Percentiles rank a stretch among this genome's conserved stretches.
Evolutionary conservation across 2,113 vertebrate species (phyloP).

Genomic region (Bolborhynchus lineola): DNA sequence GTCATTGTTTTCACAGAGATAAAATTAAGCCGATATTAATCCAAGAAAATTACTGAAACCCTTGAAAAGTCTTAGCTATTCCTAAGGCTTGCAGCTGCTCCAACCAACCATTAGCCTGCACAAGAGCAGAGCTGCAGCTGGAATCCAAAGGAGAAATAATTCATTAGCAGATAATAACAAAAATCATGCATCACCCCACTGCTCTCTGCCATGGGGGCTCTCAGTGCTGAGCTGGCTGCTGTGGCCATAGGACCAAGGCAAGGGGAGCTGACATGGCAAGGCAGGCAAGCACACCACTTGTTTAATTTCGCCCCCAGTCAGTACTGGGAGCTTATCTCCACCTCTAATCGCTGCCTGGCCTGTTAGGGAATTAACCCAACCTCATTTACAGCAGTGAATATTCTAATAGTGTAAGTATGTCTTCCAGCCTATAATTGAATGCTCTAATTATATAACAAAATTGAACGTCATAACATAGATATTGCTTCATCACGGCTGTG

Average conservation of each 20-base stretch:
- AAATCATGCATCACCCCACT: fast-evolving
- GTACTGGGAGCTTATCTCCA: not conserved
- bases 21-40: not conserved
- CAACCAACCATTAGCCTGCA: not conserved
- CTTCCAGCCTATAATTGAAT: slow-evolving; percentile 35
- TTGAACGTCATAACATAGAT: not conserved
- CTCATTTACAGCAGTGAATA: slow-evolving; percentile 1
- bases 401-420: not conserved
- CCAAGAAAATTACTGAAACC: not conserved
- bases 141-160: not conserved
- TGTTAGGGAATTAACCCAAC: slow-evolving; percentile 15
- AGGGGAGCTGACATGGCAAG: not conserved
- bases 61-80: not conserved
- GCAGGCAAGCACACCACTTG: not conserved
- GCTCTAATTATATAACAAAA: slow-evolving; percentile 27
- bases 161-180: not conserved
- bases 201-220: not conserved
- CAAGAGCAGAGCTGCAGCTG: not conserved
- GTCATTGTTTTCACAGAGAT: not conserved
- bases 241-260: fast-evolving
- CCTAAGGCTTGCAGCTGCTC: not conserved
- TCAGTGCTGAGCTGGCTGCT: not conserved
- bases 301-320: not conserved
- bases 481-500: not conserved
- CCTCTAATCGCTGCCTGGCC: not conserved